phyloP scores from a whole-genome alignment of 2,797 vertebrate genomes.

The Pseudochirops cupreus region DNA sequence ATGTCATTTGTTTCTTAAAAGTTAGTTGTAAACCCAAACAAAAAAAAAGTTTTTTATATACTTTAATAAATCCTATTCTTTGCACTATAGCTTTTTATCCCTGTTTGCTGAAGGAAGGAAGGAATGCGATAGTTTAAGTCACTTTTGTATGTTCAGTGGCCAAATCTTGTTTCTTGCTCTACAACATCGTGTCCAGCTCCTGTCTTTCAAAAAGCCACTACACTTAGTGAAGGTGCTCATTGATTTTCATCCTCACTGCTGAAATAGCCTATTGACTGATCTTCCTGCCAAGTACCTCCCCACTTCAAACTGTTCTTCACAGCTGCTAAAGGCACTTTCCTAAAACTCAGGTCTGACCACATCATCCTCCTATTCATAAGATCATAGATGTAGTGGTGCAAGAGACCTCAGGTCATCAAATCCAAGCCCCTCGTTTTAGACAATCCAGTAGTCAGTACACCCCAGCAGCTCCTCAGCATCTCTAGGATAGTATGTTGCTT shows the following conservation, averaged over 20 bases:
- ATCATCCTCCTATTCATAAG: neutral
- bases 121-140: conserved; percentile 29
- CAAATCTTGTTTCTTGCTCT: neutral
- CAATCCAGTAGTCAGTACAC: neutral
- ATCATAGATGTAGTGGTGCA: neutral
- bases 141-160: neutral
- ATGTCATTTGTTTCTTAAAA: conserved; percentile 9
- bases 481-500: neutral
- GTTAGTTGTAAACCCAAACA: neutral
- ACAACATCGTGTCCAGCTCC: neutral
- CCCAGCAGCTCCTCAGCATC: neutral
- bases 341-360: neutral
- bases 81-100: conserved; percentile 18
- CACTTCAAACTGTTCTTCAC: neutral
- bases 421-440: neutral
- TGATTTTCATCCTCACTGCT: neutral
- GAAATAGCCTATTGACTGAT: neutral
- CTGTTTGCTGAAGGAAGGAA: neutral
- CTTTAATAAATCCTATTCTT: conserved; percentile 26
- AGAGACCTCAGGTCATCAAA: neutral
- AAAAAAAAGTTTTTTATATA: conserved; percentile 28
- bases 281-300: neutral
- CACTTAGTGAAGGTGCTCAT: neutral
- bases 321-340: neutral
- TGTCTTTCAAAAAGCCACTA: neutral